Base-by-base conservation (phyloP, 2,888 invertebrate genomes). In the Prenolepis imparis region DNA sequence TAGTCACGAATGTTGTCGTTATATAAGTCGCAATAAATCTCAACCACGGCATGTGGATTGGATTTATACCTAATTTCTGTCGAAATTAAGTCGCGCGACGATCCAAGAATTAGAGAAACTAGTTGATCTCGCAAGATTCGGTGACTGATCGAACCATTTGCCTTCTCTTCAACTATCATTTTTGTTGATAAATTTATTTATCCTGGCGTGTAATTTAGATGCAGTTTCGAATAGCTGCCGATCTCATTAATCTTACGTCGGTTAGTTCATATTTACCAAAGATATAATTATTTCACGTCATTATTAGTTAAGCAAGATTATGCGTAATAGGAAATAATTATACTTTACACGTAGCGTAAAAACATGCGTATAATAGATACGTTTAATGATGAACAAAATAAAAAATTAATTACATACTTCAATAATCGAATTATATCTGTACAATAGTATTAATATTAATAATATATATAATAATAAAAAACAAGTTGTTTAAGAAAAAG, bases 41-140 rank as follows among this genome's bases (percentile, higher is more conserved):
- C 73, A 59, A 36, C 57, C 44, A 28, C 67, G 18, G 70, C 21
- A 55, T 21, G 61, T 41, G 67, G 73, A 82, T 82, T 77, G 68
- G 36, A 82, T 82, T 81, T 57, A 9, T n/a, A 73, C 68, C 63
- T 84, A 86, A 86, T 84, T 86, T 86, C 81, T 68, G 68, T 73
- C 41, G 52, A 73, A 86, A 86, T 86, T 86, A 80, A 59, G 67
- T 48, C 18, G 48, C 86, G 57, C 68, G 70, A 41, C 75, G 73
- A 36, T 39, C 67, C 44, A 74, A 66, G 77, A 86, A 64, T 86
- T 68, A 68, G 63, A 73, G 61, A 83, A 75, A 83, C 77, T 63
- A 66, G 72, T 80, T 77, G 86, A 86, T 86, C 86, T 70, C 32
- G 75, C 64, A 64, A 18, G 39, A 55, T 32, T 64, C 52, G 64